These are phyloP conservation scores for Nymphalis c-album DNA, from an alignment of 2,888 invertebrate genomes.

Conservation along the genomic window DNA sequence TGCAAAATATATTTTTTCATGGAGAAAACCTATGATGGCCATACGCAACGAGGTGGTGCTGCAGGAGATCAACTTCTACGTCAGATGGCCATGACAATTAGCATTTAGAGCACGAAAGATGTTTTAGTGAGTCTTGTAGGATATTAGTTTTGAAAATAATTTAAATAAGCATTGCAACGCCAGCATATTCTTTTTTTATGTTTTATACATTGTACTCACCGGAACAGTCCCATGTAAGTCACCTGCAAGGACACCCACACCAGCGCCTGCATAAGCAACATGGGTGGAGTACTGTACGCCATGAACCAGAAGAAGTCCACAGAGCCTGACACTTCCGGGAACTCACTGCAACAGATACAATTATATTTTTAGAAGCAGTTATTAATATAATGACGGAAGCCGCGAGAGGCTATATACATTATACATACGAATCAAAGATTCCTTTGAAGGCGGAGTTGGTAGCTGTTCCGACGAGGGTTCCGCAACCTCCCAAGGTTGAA, in stretches of 20 bases:
- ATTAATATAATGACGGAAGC: neutral
- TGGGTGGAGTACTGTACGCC: slow-evolving; percentile 91
- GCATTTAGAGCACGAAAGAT: neutral
- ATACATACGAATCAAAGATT: slow-evolving; percentile 84
- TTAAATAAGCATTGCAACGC: too few species aligned
- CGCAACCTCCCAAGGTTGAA: slow-evolving; percentile 89
- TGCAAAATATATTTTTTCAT: too few species aligned
- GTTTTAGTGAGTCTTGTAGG: too few species aligned
- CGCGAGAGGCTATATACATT: neutral
- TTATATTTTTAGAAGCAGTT: neutral
- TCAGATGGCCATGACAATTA: too few species aligned
- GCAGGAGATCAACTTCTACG: too few species aligned
- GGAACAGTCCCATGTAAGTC: slow-evolving; percentile 90
- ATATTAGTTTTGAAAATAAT: too few species aligned
- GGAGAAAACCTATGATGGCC: too few species aligned
- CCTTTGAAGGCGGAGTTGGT: slow-evolving; percentile 93
- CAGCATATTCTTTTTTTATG: too few species aligned
- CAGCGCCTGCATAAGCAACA: slow-evolving; percentile 88
- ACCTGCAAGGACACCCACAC: slow-evolving; percentile 90
- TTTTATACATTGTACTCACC: slow-evolving; percentile 53
- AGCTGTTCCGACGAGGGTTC: slow-evolving; percentile 89
- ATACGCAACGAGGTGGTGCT: too few species aligned
- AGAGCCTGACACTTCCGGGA: slow-evolving; percentile 76
- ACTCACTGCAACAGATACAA: slow-evolving; percentile 55
- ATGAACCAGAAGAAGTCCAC: slow-evolving; percentile 93